These are phyloP conservation scores for Drosophila triauraria DNA, from an alignment of 1,140 invertebrate species.

Conservation along the genomic window DNA sequence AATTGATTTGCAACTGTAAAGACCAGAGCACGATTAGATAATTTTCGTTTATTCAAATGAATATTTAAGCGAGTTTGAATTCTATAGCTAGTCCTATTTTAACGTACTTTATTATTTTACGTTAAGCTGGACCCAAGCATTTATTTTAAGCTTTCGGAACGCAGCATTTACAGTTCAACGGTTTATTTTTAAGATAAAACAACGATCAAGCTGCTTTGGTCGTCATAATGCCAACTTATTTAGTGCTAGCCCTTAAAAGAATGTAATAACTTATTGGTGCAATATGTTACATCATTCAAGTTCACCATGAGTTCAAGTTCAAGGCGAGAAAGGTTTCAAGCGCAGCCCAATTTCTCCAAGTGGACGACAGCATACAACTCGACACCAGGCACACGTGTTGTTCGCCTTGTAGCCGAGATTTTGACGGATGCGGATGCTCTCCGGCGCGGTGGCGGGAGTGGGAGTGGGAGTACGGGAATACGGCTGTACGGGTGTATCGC, in stretches of 20 bases:
- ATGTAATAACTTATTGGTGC: no score
- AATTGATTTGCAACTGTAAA: background rate
- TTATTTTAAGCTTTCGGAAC: no score
- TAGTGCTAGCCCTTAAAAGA: no score
- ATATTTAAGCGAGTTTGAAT: no score
- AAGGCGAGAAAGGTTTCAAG: background rate
- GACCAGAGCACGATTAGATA: background rate
- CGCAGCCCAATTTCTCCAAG: conserved; percentile 12
- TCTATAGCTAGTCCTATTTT: no score
- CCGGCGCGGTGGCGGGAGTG: conserved; percentile 12
- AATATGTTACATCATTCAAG: background rate
- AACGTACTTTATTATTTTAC: no score
- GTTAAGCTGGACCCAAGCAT: no score
- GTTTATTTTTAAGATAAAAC: no score
- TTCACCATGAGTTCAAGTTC: no score
- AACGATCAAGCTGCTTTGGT: no score
- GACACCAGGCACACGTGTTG: conserved; percentile 22
- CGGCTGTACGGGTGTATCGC: conserved; percentile 6
- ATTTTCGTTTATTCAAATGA: background rate
- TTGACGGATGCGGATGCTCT: conserved; percentile 33
- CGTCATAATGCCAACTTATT: no score
- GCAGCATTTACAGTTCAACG: no score
- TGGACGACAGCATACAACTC: conserved; percentile 17
- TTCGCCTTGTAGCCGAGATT: conserved; percentile 15
- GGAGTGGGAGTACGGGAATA: conserved; percentile 2